Conservation (phyloP, 1,140 invertebrate genomes). For the Conus ventricosus region DNA sequence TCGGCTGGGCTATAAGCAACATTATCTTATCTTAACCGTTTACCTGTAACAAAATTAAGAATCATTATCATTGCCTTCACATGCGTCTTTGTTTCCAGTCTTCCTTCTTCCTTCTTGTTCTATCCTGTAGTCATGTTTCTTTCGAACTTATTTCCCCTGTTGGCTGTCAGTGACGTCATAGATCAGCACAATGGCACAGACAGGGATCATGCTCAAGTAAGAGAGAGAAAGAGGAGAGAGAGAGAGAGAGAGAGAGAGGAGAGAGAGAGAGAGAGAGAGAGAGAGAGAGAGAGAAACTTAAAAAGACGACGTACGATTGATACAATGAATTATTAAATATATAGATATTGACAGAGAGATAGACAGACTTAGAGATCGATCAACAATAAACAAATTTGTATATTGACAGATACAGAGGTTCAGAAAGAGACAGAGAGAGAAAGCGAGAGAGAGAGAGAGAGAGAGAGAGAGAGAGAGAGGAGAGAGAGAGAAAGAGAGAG, state of each 20-base stretch:
- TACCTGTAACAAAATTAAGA: too few relatives aligned
- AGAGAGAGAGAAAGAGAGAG: too few relatives aligned
- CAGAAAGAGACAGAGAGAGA: background rate
- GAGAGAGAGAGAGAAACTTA: slow-evolving; percentile 5
- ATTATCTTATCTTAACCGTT: too few relatives aligned
- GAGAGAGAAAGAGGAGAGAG: background rate
- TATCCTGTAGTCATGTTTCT: background rate
- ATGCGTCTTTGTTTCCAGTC: background rate
- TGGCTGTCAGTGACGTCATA: background rate
- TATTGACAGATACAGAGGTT: too few relatives aligned
- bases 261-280: slow-evolving; percentile 19
- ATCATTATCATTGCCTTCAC: too few relatives aligned
- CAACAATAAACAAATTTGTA: too few relatives aligned
- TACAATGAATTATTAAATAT: too few relatives aligned
- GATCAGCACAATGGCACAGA: too few relatives aligned
- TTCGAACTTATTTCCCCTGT: background rate
- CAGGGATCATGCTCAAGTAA: background rate
- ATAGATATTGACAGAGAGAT: too few relatives aligned
- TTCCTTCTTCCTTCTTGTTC: background rate
- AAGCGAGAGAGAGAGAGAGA: background rate
- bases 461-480: background rate
- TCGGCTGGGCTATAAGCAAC: too few relatives aligned
- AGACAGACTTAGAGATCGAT: too few relatives aligned
- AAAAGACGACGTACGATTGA: too few relatives aligned
- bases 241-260: slow-evolving; percentile 12